Evolutionary conservation across 2,113 vertebrate species (phyloP).

Genomic region (Arvicanthis niloticus): DNA sequence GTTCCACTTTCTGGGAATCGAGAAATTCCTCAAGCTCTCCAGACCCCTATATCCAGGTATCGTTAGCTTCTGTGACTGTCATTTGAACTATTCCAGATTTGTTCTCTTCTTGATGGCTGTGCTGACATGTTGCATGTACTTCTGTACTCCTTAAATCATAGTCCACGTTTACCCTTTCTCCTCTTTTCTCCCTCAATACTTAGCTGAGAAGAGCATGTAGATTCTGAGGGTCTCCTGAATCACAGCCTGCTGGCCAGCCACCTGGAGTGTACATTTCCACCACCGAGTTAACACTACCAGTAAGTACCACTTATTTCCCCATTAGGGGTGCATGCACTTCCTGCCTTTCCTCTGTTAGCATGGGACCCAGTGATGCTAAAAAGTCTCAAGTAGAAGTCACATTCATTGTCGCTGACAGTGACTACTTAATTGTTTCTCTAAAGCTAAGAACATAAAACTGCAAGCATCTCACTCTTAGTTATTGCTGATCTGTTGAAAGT

Average conservation of each 20-base stretch:
- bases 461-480: background rate
- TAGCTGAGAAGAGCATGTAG: background rate
- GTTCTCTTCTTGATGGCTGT: background rate
- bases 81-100: background rate
- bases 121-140: background rate
- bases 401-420: background rate
- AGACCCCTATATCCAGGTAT: background rate
- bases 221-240: background rate
- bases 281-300: background rate
- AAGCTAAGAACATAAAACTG: conserved; percentile 5
- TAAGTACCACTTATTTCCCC: background rate
- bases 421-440: background rate
- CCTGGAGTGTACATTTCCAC: background rate
- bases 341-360: background rate
- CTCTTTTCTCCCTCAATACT: background rate
- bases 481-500: background rate
- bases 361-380: background rate
- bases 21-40: background rate
- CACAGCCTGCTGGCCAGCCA: background rate
- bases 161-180: background rate
- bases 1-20: background rate
- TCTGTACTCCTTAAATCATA: background rate
- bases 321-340: background rate
- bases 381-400: background rate
- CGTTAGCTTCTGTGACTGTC: background rate